These are phyloP conservation scores for Neuroterus valhalla DNA, from an alignment of 1,140 invertebrate species.

Conservation along the genomic window DNA sequence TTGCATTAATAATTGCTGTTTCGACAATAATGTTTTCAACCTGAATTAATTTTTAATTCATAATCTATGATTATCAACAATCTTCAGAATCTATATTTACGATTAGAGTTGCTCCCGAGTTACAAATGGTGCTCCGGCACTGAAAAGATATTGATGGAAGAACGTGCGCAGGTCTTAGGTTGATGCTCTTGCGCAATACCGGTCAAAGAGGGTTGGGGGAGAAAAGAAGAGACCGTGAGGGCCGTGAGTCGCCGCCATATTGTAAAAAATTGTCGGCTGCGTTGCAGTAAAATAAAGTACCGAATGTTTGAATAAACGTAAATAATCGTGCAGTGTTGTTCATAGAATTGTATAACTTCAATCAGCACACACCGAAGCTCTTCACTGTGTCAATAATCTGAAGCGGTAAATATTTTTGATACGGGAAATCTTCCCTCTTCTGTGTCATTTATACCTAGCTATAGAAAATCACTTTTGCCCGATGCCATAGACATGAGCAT, in stretches of 20 bases:
- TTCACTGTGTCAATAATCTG: background rate
- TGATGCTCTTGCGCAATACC: background rate
- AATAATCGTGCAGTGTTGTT: background rate
- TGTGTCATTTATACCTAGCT: background rate
- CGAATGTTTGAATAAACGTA: constrained; percentile 19
- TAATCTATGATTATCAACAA: no score
- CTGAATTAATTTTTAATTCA: no score
- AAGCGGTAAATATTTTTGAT: background rate
- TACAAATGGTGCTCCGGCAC: background rate
- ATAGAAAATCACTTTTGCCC: background rate
- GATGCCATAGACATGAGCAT: no score
- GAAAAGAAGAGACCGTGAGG: constrained; percentile 1
- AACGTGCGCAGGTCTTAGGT: constrained; percentile 6
- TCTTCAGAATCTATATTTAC: no score
- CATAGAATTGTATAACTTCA: background rate
- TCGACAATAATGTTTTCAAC: no score
- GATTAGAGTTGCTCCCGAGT: no score
- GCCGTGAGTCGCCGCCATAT: background rate
- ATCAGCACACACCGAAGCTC: background rate
- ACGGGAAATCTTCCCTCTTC: background rate
- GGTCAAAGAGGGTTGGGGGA: background rate
- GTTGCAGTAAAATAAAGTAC: constrained; percentile 11
- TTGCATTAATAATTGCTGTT: no score
- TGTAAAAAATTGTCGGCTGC: background rate
- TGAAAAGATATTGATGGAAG: constrained; percentile 14